Conservation (phyloP, 2,113 vertebrate genomes). For the Psilopsiagon aurifrons region DNA sequence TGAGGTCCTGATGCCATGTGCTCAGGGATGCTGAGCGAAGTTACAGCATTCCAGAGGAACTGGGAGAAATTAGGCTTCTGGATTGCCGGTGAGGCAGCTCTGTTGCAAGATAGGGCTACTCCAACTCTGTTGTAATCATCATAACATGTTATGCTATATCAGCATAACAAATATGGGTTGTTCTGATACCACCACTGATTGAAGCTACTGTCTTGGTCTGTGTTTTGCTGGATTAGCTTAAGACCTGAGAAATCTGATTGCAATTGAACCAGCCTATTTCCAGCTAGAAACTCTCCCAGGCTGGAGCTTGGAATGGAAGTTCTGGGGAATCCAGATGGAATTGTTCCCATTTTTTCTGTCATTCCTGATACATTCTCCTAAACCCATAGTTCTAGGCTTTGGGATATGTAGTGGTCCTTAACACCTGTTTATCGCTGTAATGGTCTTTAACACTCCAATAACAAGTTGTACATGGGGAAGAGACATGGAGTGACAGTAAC, state of each 20-base stretch:
- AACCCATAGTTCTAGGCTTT: background rate
- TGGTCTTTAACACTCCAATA: background rate
- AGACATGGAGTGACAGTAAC: background rate
- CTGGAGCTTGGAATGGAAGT: background rate
- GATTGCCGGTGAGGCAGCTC: too few relatives aligned
- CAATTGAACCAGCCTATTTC: background rate
- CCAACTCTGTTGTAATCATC: background rate
- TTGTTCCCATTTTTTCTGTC: background rate
- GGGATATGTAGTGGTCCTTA: background rate
- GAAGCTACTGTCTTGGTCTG: background rate
- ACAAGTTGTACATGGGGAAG: background rate
- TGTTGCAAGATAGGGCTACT: background rate
- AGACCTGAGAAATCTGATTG: background rate
- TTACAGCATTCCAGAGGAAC: background rate
- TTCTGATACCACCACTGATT: background rate
- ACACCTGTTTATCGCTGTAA: background rate
- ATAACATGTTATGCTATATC: background rate
- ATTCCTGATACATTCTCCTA: background rate
- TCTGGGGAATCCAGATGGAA: background rate
- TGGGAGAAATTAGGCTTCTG: background rate
- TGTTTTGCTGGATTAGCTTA: background rate
- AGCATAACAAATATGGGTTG: fast-evolving
- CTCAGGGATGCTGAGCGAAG: background rate
- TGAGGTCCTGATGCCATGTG: fast-evolving
- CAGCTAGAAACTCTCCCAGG: background rate